phyloP scores from a whole-genome alignment of 2,888 invertebrate species.

The Gortyna flavago region DNA sequence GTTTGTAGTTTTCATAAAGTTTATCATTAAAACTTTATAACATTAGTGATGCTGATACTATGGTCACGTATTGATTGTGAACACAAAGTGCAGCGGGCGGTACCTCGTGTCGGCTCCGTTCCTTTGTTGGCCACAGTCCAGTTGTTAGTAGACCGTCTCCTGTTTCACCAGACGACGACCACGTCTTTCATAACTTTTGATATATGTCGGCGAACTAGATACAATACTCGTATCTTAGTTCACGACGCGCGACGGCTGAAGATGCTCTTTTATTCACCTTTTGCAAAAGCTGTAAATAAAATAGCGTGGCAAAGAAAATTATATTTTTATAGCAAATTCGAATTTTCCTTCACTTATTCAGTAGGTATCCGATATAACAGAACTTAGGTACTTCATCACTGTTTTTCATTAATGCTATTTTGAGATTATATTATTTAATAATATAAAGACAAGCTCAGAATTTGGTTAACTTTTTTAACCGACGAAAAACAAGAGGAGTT shows the following conservation, averaged over 20 bases:
- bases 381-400: background rate
- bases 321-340: background rate
- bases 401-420: background rate
- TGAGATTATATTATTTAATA: background rate
- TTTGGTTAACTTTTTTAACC: no score
- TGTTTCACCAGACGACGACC: constrained; percentile 66
- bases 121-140: constrained; percentile 74
- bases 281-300: constrained; percentile 33
- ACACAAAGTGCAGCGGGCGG: constrained; percentile 55
- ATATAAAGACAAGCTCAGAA: background rate
- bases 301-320: constrained; percentile 1
- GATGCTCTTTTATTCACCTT: constrained; percentile 37
- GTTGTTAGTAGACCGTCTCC: constrained; percentile 70
- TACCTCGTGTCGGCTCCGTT: constrained; percentile 54
- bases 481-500: no score
- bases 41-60: background rate
- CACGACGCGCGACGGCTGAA: constrained; percentile 16
- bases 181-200: constrained; percentile 66
- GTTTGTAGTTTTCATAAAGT: background rate
- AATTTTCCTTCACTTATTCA: background rate
- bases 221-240: constrained; percentile 54
- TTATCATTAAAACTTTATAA: no score
- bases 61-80: constrained; percentile 29
- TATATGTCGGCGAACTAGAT: constrained; percentile 66
- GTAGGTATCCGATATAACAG: background rate